Conservation (phyloP, 2,888 invertebrate genomes). For the Agonum fuliginosum region DNA sequence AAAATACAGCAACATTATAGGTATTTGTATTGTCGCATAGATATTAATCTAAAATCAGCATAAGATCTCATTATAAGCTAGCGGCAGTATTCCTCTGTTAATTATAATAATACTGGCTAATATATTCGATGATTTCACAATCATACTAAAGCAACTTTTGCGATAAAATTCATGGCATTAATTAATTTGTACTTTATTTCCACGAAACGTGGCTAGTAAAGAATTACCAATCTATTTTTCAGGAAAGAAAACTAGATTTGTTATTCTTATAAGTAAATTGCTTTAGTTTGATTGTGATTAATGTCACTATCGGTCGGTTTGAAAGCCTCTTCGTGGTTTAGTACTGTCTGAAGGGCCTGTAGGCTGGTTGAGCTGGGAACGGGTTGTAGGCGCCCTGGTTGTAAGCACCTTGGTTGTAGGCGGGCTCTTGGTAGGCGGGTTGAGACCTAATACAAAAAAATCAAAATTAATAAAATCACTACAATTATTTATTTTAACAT, state of each 20-base stretch:
- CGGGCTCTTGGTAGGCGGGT: conserved; percentile 45
- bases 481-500: neutral
- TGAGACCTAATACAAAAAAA: neutral
- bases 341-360: conserved; percentile 42
- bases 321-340: conserved; percentile 7
- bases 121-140: neutral
- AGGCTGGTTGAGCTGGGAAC: conserved; percentile 27
- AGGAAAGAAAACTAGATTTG: neutral
- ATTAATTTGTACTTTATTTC: conserved; percentile 25
- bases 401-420: conserved; percentile 19
- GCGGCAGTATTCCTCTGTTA: conserved; percentile 32
- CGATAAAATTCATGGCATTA: neutral
- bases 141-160: neutral
- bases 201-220: neutral
- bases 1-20: conserved; percentile 41
- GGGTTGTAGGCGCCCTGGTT: conserved; percentile 45
- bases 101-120: conserved; percentile 53
- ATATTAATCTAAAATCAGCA: conserved; percentile 32
- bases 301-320: conserved; percentile 21
- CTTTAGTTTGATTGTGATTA: neutral
- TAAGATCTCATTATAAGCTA: conserved; percentile 46
- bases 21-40: conserved; percentile 24
- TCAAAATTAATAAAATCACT: too few species aligned
- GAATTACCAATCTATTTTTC: conserved; percentile 13
- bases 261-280: conserved; percentile 5